A percentile compares a stretch with the other conserved stretches of the same genome.
phyloP scores from a whole-genome alignment of 2,888 invertebrate genomes.

The Chironomus riparius region DNA sequence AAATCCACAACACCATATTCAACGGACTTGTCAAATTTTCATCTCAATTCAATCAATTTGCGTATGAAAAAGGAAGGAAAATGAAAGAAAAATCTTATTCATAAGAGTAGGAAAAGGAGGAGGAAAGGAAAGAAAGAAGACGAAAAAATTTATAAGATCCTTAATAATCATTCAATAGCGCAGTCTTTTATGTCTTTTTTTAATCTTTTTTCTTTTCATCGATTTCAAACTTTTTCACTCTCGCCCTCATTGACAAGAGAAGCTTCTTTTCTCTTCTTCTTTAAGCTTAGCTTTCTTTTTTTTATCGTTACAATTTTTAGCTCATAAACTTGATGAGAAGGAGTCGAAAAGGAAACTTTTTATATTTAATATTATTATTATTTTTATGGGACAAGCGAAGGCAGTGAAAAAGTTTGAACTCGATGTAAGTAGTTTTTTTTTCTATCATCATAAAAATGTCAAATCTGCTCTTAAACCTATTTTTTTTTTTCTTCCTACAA shows the following conservation, averaged over 20 bases:
- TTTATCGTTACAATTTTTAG: neutral
- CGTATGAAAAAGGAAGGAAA: too few species aligned
- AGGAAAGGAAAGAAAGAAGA: too few species aligned
- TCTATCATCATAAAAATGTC: slow-evolving; percentile 5
- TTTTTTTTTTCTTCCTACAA: neutral
- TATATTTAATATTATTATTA: neutral
- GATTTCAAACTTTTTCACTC: slow-evolving; percentile 1
- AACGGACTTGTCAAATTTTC: too few species aligned
- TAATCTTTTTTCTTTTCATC: neutral
- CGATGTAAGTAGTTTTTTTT: neutral
- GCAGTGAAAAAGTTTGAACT: neutral
- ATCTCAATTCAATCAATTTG: too few species aligned
- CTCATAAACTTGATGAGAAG: neutral
- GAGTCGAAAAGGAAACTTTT: neutral
- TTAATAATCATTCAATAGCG: slow-evolving; percentile 13
- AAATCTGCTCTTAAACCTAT: slow-evolving; percentile 1
- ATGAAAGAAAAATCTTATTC: too few species aligned
- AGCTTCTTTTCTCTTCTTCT: neutral
- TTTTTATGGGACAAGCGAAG: neutral
- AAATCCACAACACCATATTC: neutral
- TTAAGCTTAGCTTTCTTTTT: neutral
- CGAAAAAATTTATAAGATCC: neutral
- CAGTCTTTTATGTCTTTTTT: slow-evolving; percentile 13
- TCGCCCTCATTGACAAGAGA: neutral
- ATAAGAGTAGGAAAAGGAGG: too few species aligned